Evolutionary conservation across 2,888 invertebrate genomes (phyloP).

Genomic region (Orchesellides sinensis): DNA sequence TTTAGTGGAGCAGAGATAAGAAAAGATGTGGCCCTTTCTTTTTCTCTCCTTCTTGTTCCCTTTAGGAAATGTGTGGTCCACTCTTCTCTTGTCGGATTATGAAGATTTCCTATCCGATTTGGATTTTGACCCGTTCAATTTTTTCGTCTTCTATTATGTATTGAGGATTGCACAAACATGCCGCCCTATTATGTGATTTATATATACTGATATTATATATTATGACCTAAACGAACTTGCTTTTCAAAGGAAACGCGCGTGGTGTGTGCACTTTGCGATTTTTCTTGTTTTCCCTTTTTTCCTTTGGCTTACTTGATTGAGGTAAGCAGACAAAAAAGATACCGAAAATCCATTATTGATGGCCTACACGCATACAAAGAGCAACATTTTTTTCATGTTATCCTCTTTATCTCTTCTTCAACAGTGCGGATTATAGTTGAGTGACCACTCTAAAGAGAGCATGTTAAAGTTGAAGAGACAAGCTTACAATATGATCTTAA

Average conservation of each 20-base stretch:
- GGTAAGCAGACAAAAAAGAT: neutral
- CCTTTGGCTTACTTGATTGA: neutral
- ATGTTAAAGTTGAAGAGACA: neutral
- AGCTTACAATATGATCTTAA: neutral
- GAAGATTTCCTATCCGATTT: constrained; percentile 46
- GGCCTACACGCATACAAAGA: neutral
- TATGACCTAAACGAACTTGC: neutral
- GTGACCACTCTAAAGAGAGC: neutral
- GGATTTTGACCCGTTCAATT: constrained; percentile 22
- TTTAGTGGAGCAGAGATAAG: neutral
- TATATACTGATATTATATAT: neutral
- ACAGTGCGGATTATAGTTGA: constrained; percentile 5
- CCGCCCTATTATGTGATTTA: constrained; percentile 2
- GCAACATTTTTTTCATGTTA: neutral
- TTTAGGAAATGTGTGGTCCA: constrained; percentile 54
- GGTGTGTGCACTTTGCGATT: neutral
- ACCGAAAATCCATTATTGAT: constrained; percentile 19
- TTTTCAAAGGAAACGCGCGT: neutral
- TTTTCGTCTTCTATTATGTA: constrained; percentile 22
- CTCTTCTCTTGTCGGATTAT: constrained; percentile 61
- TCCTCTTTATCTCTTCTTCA: no score
- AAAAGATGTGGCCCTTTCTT: constrained; percentile 3
- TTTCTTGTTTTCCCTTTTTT: no score
- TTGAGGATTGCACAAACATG: constrained; percentile 37
- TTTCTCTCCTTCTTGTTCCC: neutral